Evolutionary conservation across 2,888 invertebrate genomes (phyloP).

Genomic region (Yponomeuta cagnagella): DNA sequence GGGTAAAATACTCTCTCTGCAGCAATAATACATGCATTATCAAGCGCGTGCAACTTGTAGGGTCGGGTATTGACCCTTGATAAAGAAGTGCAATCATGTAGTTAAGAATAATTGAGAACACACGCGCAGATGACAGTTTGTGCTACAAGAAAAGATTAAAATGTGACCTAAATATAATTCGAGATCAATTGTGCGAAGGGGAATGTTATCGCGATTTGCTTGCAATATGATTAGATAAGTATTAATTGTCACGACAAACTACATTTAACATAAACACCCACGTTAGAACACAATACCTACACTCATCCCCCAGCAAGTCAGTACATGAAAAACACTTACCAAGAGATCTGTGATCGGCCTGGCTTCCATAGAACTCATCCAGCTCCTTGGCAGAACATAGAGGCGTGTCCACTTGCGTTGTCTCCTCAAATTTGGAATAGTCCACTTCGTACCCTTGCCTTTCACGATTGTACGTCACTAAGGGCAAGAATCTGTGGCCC

Average conservation of each 20-base stretch:
- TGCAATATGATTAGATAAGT: conserved; percentile 11
- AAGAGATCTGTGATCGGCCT: conserved; percentile 71
- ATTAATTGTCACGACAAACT: conserved; percentile 2
- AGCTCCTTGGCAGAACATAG: conserved; percentile 82
- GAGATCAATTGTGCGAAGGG: conserved; percentile 7
- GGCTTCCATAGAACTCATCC: conserved; percentile 78
- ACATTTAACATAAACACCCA: background rate
- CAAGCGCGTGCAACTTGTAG: background rate
- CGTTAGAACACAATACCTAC: conserved; percentile 21
- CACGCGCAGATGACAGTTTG: conserved; percentile 11
- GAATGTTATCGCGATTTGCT: conserved; percentile 8
- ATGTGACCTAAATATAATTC: conserved; percentile 8
- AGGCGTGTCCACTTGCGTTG: conserved; percentile 86
- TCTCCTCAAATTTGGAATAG: conserved; percentile 88
- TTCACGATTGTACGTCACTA: conserved; percentile 85
- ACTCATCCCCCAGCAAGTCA: background rate
- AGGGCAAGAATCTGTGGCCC: conserved; percentile 85
- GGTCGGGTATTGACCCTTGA: conserved; percentile 49
- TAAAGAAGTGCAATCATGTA: conserved; percentile 31
- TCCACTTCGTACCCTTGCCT: conserved; percentile 86
- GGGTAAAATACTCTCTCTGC: background rate
- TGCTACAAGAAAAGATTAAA: conserved; percentile 3
- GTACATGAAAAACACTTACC: conserved; percentile 50
- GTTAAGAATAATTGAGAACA: conserved; percentile 22
- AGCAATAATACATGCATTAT: conserved; percentile 5